Evolutionary conservation across 2,797 vertebrate species (phyloP), one percentile per base, ranked within the genome.

Genomic region (Octomys mimax): DNA sequence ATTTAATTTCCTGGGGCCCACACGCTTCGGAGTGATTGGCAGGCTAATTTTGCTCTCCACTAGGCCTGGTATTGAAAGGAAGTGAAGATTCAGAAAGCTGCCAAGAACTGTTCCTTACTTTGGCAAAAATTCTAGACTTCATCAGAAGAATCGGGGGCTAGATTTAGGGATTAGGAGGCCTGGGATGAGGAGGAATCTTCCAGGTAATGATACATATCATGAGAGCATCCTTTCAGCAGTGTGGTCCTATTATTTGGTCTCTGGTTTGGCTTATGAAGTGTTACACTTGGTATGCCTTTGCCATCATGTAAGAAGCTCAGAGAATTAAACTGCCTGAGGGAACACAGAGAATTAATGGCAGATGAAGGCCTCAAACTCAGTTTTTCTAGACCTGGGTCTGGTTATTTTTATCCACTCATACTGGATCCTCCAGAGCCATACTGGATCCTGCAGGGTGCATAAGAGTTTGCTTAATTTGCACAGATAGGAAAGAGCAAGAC

Each of bases 11-110:
- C 95, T 88, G 87, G 62, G 86, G 92, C 89, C 91, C 73, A 68
- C 73, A 77, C n/a, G 6, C 79, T 73, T 95, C 94, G 87, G 93
- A 93, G 87, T 97, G 96, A 97, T 94, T 95, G 96, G 93, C 93
- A 92, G 96, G 94, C 83, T 98, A 95, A 97, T 97, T 98, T 96
- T 96, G 92, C 93, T 97, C 97, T 97, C 75, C 88, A 79, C 85
- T 84, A 93, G 79, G 82, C 80, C 84, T 96, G 85, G 92, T 94
- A 93, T 52, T 86, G 93, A 95, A 86, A 95, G 94, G 82, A 93
- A 95, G 68, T 28, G 39, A 96, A 94, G 94, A 87, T 66, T 90
- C 81, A 93, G 92, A 77, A 92, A 91, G 93, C 94, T 94, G 94
- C 97, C 92, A 93, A 92, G 88, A 95, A 91, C 62, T 80, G 28